Percentiles rank a stretch among this genome's conserved stretches.
These are phyloP conservation scores for Varroa destructor DNA, from an alignment of 1,140 invertebrate species.

Conservation along the genomic window DNA sequence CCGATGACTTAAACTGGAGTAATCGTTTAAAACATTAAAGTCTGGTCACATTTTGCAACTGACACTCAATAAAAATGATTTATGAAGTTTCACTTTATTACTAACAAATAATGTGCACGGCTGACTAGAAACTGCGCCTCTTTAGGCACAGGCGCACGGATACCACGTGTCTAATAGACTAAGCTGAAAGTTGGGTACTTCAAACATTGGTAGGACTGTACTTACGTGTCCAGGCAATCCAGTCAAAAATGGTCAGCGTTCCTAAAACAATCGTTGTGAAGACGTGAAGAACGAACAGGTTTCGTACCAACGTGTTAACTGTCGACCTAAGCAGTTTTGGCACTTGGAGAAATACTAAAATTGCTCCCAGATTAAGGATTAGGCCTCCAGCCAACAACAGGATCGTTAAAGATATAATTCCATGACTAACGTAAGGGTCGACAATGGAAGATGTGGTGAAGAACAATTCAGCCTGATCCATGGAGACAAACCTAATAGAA, in stretches of 20 bases:
- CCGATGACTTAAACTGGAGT: too few species aligned
- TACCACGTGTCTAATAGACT: too few species aligned
- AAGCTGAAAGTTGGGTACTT: too few species aligned
- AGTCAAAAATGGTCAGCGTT: background rate
- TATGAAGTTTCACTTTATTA: background rate
- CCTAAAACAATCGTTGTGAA: background rate
- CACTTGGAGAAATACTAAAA: slow-evolving; percentile 2
- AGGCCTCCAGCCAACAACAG: background rate
- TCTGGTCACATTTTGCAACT: too few species aligned
- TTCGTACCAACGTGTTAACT: slow-evolving; percentile 12
- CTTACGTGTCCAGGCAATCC: background rate
- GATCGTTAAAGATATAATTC: background rate
- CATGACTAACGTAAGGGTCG: background rate
- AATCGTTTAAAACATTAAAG: too few species aligned
- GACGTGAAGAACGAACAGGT: slow-evolving; percentile 15
- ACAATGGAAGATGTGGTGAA: background rate
- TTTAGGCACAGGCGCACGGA: too few species aligned
- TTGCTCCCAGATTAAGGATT: background rate
- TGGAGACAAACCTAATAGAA: too few species aligned
- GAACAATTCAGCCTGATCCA: background rate
- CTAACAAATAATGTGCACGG: background rate
- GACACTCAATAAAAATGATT: too few species aligned
- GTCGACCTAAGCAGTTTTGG: slow-evolving; percentile 15
- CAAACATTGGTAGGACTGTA: background rate
- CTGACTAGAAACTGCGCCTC: background rate